phyloP scores from a whole-genome alignment of 2,797 vertebrate genomes.

The Brachyalestes nurse region DNA sequence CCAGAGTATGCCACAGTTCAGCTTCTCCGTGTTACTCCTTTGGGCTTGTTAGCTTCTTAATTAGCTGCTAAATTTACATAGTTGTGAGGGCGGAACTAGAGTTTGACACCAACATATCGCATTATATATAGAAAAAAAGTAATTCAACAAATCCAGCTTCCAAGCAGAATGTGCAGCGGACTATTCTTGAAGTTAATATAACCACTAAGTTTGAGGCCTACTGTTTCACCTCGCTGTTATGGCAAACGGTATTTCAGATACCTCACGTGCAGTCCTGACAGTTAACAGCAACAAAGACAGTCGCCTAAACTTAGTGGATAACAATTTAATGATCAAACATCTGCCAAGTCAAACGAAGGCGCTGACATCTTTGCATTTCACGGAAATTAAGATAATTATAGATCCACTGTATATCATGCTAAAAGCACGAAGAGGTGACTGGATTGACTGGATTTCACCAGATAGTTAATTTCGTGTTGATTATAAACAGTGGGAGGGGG shows the following conservation, averaged over 20 bases:
- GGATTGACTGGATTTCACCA: slow-evolving; percentile 36
- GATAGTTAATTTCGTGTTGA: slow-evolving; percentile 25
- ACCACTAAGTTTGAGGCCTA: not conserved
- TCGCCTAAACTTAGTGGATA: not conserved
- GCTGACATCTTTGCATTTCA: slow-evolving; percentile 26
- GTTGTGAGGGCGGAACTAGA: not conserved
- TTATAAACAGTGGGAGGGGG: too few species aligned
- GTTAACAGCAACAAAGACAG: slow-evolving; percentile 1
- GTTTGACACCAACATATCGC: not conserved
- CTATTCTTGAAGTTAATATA: not conserved
- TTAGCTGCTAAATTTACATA: not conserved
- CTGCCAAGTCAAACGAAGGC: slow-evolving; percentile 3
- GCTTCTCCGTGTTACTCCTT: too few species aligned
- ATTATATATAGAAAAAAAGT: not conserved
- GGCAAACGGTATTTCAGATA: slow-evolving; percentile 24
- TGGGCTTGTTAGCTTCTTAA: not conserved
- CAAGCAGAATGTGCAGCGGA: not conserved
- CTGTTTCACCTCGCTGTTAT: not conserved
- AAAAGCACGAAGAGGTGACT: not conserved
- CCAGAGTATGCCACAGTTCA: too few species aligned
- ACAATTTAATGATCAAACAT: slow-evolving; percentile 32
- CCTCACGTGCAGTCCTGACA: slow-evolving; percentile 24
- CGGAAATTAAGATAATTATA: slow-evolving; percentile 22
- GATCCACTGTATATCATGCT: not conserved
- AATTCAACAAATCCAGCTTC: not conserved